A percentile compares a stretch with the other conserved stretches of the same genome.
Conservation (phyloP, 2,888 invertebrate species). For the Harpalus rubripes region DNA sequence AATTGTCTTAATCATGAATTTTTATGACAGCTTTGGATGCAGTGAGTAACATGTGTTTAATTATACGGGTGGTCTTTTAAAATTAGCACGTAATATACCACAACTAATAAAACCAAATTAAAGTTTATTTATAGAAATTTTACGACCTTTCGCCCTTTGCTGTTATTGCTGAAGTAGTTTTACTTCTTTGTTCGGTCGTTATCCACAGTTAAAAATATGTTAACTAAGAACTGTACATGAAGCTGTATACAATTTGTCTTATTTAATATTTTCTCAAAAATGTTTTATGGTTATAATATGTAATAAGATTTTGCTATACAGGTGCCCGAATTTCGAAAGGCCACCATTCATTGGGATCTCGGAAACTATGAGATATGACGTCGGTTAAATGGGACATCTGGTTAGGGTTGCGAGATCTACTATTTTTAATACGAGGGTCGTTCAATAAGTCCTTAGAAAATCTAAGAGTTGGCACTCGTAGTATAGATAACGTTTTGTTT, state of each 20-base stretch:
- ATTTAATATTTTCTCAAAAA: no score
- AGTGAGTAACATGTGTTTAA: not conserved
- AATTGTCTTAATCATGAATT: not conserved
- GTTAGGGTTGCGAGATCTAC: no score
- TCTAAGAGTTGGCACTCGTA: no score
- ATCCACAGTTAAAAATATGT: not conserved
- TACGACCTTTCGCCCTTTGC: not conserved
- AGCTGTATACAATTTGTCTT: not conserved
- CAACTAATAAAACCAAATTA: not conserved
- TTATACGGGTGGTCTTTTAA: not conserved
- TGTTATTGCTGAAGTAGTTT: not conserved
- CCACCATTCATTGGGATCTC: no score
- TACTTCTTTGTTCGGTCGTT: not conserved
- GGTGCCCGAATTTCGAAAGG: no score
- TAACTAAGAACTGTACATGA: not conserved
- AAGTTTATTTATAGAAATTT: not conserved
- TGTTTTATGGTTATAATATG: no score
- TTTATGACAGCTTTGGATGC: not conserved
- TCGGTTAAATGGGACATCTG: no score
- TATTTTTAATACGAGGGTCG: no score
- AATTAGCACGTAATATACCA: conserved; percentile 5
- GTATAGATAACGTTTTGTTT: no score
- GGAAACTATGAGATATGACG: no score
- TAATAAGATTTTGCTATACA: no score
- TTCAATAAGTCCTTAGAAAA: no score